Evolutionary conservation across 2,888 invertebrate species (phyloP).

Genomic region (Drosophila demipolita): DNA sequence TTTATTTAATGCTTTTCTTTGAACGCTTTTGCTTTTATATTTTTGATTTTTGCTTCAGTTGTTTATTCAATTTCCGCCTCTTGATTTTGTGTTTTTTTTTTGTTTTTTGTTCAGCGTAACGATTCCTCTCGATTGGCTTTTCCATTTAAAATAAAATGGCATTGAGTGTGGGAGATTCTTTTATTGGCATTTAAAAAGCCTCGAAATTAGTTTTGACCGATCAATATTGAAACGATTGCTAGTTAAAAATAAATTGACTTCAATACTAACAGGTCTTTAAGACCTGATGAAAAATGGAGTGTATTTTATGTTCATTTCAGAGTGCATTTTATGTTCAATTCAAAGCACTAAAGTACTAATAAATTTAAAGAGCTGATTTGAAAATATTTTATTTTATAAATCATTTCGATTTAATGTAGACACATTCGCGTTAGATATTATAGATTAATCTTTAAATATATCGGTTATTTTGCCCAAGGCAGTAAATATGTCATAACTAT

Average conservation of each 20-base stretch:
- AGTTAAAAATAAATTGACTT: background rate
- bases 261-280: background rate
- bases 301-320: background rate
- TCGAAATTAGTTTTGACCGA: constrained; percentile 27
- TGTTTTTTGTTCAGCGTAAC: constrained; percentile 29
- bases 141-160: constrained; percentile 49
- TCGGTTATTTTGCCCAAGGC: background rate
- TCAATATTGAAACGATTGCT: constrained; percentile 16
- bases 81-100: constrained; percentile 15
- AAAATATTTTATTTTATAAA: background rate
- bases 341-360: background rate
- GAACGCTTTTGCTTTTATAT: constrained; percentile 38
- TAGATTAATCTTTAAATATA: background rate
- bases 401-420: background rate
- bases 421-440: background rate
- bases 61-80: constrained; percentile 73
- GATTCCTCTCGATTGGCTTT: constrained; percentile 58
- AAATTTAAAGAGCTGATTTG: background rate
- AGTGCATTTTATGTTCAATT: background rate
- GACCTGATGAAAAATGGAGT: background rate
- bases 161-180: constrained; percentile 10
- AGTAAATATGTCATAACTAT: background rate
- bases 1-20: constrained; percentile 40
- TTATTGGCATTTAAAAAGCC: constrained; percentile 26
- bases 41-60: constrained; percentile 74